phyloP scores from a whole-genome alignment of 1,140 invertebrate species.

The Anoplophora glabripennis region DNA sequence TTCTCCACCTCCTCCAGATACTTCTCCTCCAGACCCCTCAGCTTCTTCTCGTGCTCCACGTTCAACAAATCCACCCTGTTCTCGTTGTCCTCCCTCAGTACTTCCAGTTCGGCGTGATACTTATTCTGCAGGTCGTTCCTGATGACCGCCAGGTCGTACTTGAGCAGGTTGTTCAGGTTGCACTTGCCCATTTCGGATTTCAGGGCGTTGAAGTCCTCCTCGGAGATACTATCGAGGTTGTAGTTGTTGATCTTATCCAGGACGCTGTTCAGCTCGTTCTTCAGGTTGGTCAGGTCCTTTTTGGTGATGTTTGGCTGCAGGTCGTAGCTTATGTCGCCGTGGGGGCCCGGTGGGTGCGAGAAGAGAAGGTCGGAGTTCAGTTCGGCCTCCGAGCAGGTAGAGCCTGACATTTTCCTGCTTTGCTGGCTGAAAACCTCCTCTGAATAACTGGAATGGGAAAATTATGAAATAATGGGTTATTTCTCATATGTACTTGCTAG shows the following conservation, averaged over 20 bases:
- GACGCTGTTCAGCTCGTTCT: slow-evolving; percentile 27
- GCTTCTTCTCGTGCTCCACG: slow-evolving; percentile 47
- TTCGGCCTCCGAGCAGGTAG: slow-evolving; percentile 44
- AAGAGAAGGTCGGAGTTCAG: slow-evolving; percentile 25
- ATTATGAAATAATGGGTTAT: too few species aligned
- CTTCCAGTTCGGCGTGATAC: slow-evolving; percentile 43
- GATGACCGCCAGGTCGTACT: slow-evolving; percentile 27
- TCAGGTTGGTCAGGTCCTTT: slow-evolving; percentile 28
- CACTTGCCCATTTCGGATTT: slow-evolving; percentile 30
- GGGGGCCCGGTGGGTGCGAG: slow-evolving; percentile 27
- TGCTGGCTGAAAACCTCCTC: slow-evolving; percentile 69
- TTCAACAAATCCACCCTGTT: slow-evolving; percentile 51
- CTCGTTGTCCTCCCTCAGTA: slow-evolving; percentile 48
- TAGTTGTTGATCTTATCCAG: slow-evolving; percentile 22
- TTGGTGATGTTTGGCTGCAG: slow-evolving; percentile 26
- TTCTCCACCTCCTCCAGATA: slow-evolving; percentile 50
- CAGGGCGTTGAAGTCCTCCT: slow-evolving; percentile 30
- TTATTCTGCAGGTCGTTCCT: slow-evolving; percentile 29
- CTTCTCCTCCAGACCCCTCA: slow-evolving; percentile 53
- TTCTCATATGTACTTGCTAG: too few species aligned
- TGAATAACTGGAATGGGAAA: slow-evolving; percentile 57
- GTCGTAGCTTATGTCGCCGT: slow-evolving; percentile 25
- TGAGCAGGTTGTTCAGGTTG: slow-evolving; percentile 32
- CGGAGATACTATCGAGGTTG: slow-evolving; percentile 27
- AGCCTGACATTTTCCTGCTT: slow-evolving; percentile 58